These are phyloP conservation scores for Ambastaia sidthimunki DNA, from an alignment of 2,797 vertebrate genomes.

Conservation along the genomic window DNA sequence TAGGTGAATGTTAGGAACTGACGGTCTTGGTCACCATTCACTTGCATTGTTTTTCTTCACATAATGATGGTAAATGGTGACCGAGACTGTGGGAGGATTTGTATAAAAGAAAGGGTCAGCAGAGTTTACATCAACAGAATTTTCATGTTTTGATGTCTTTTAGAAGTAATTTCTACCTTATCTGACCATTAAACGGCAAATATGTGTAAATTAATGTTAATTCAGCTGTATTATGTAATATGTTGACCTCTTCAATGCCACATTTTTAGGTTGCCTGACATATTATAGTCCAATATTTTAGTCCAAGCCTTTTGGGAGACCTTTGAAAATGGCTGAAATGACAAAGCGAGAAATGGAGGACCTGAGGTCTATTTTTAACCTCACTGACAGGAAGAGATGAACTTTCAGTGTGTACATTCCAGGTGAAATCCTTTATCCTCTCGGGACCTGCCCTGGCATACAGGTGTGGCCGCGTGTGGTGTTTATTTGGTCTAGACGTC, in stretches of 20 bases:
- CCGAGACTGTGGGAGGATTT: not conserved
- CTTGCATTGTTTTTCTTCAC: not conserved
- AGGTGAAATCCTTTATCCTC: conserved; percentile 36
- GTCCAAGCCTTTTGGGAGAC: not conserved
- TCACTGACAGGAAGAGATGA: not conserved
- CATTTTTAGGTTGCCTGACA: not conserved
- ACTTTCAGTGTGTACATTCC: not conserved
- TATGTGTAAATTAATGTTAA: not conserved
- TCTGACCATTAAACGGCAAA: too few species aligned
- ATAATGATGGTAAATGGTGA: not conserved
- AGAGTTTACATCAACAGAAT: not conserved
- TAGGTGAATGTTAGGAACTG: too few species aligned
- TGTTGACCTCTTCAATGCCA: not conserved
- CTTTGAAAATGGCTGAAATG: too few species aligned
- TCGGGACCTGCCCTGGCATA: conserved; percentile 64
- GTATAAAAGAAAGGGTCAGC: not conserved
- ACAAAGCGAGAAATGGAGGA: not conserved
- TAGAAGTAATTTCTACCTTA: not conserved
- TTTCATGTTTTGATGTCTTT: not conserved
- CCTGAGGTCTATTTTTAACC: not conserved
- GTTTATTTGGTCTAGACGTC: conserved; percentile 67
- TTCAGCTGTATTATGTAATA: not conserved
- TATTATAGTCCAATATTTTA: too few species aligned
- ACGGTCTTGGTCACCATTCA: not conserved
- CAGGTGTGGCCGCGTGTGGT: conserved; percentile 52